Percentiles rank a stretch among this genome's conserved stretches.
phyloP scores from a whole-genome alignment of 2,888 invertebrate species.

The Tipula helvola region DNA sequence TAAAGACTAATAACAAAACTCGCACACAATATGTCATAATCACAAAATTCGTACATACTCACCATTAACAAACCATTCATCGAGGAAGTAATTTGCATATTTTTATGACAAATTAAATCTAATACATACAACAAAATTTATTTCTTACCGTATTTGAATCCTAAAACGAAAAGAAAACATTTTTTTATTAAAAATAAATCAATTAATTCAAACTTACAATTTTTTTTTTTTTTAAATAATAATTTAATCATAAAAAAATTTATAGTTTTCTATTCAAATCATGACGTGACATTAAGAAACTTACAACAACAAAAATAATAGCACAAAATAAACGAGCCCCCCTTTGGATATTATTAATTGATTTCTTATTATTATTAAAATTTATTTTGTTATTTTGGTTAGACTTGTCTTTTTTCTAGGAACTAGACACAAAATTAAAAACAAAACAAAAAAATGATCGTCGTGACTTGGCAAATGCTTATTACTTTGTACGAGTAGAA shows the following conservation, averaged over 20 bases:
- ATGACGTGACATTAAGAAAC: not conserved
- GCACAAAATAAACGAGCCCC: not conserved
- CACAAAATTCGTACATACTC: not conserved
- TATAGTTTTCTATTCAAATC: not conserved
- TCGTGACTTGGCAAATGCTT: not conserved
- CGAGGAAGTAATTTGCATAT: not conserved
- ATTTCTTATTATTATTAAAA: not conserved
- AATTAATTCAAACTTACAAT: not conserved
- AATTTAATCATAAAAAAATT: not conserved
- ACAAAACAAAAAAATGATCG: not conserved
- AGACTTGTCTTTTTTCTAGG: not conserved
- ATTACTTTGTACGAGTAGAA: not conserved
- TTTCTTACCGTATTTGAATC: constrained; percentile 4
- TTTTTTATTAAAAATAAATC: not conserved
- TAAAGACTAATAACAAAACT: not conserved
- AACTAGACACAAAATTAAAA: not conserved
- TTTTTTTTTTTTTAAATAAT: not conserved
- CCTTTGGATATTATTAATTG: constrained; percentile 4
- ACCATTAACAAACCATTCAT: not conserved
- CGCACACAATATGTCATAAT: not conserved
- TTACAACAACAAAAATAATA: not conserved
- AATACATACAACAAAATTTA: not conserved
- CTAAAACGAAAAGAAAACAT: not conserved
- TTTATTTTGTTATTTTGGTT: not conserved
- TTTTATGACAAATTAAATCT: not conserved